Conservation (phyloP, 2,113 vertebrate species). For the Physeter macrocephalus region DNA sequence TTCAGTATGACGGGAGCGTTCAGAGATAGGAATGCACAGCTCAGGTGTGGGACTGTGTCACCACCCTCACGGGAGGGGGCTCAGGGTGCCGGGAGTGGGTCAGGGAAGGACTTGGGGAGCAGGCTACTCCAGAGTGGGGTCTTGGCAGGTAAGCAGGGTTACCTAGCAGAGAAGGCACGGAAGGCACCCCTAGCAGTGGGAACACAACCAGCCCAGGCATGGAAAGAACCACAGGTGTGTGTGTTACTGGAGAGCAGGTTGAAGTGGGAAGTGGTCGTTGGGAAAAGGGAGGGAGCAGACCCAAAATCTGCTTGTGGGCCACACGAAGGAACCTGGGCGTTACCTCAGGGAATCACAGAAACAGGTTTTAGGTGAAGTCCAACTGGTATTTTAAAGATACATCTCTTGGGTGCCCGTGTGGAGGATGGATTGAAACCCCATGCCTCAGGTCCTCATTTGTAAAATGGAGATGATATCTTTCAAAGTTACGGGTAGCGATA, state of each 20-base stretch:
- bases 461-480: neutral
- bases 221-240: neutral
- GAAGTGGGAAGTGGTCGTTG: neutral
- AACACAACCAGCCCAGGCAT: accelerated
- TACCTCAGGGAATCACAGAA: neutral
- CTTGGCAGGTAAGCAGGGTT: neutral
- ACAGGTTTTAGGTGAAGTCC: neutral
- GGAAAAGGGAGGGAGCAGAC: neutral
- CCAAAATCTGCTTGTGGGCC: neutral
- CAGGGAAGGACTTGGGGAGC: neutral
- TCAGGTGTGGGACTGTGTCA: accelerated
- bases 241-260: neutral
- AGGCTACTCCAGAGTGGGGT: neutral
- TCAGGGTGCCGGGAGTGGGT: neutral
- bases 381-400: neutral
- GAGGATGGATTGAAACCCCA: neutral
- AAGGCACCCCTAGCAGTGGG: neutral
- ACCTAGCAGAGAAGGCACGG: neutral
- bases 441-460: neutral
- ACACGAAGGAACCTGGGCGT: neutral
- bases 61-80: accelerated
- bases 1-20: accelerated
- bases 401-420: neutral
- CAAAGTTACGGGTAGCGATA: neutral
- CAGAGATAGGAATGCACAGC: neutral